Evolutionary conservation across 2,113 vertebrate species (phyloP).

Genomic region (Malaclemys terrapin): DNA sequence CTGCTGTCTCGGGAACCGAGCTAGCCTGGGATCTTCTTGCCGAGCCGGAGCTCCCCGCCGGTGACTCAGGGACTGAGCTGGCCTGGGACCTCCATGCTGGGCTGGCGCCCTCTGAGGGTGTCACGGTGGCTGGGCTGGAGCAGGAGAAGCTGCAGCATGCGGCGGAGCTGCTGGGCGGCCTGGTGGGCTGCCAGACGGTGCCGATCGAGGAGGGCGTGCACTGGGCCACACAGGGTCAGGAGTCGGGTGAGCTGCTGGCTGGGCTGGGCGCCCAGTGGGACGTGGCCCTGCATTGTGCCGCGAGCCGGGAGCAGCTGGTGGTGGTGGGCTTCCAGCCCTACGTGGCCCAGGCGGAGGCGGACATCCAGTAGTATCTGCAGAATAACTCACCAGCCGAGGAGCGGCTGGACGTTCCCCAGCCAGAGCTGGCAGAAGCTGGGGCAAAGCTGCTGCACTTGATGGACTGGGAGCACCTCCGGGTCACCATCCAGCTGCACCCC

Average conservation of each 20-base stretch:
- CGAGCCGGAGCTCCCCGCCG: background rate
- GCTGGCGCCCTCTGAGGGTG: background rate
- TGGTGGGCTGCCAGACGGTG: background rate
- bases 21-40: no score
- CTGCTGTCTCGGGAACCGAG: no score
- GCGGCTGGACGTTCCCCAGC: background rate
- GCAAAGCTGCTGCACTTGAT: background rate
- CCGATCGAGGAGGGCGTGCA: background rate
- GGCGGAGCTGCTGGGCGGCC: background rate
- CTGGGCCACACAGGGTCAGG: background rate
- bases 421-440: background rate
- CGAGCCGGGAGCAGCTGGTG: background rate
- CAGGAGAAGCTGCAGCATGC: background rate
- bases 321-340: background rate
- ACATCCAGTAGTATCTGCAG: background rate
- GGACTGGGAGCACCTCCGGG: background rate
- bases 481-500: background rate
- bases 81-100: no score
- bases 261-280: background rate
- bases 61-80: no score
- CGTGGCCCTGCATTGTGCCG: background rate
- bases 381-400: background rate
- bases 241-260: background rate
- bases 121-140: background rate
- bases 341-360: background rate